Percentiles rank a stretch among this genome's conserved stretches.
These are phyloP conservation scores for Drosophila murphyi DNA, from an alignment of 1,140 invertebrate genomes.

Conservation along the genomic window DNA sequence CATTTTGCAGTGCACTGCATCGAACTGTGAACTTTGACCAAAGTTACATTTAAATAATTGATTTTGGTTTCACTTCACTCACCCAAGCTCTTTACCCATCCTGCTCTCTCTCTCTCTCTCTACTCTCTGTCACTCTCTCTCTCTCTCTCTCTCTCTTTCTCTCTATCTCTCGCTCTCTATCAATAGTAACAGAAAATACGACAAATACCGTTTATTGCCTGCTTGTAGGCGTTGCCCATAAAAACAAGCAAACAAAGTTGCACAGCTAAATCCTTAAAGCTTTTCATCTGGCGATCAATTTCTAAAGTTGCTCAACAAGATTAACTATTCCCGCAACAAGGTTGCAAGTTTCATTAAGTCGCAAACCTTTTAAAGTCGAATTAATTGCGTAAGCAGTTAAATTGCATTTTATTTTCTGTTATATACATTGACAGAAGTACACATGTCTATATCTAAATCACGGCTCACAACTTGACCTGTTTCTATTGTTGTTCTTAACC, in stretches of 20 bases:
- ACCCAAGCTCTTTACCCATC: not conserved
- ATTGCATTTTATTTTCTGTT: no score
- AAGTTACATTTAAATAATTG: slow-evolving; percentile 70
- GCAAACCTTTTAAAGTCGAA: no score
- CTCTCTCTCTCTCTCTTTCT: not conserved
- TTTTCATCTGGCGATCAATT: not conserved
- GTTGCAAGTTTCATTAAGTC: not conserved
- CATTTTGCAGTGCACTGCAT: slow-evolving; percentile 18
- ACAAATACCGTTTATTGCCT: slow-evolving; percentile 23
- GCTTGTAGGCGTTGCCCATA: slow-evolving; percentile 34
- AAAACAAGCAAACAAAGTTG: not conserved
- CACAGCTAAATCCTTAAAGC: not conserved
- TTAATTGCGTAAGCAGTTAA: no score
- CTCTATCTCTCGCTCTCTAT: not conserved
- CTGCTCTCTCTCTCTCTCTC: not conserved
- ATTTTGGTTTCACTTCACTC: slow-evolving; percentile 46
- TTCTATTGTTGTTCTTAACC: no score
- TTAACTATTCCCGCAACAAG: not conserved
- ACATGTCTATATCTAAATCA: no score
- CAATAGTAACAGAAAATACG: slow-evolving; percentile 14
- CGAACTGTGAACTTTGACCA: slow-evolving; percentile 51
- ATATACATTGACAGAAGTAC: no score
- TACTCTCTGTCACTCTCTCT: not conserved
- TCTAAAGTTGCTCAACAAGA: not conserved
- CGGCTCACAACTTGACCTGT: no score